Percentiles rank a stretch among this genome's conserved stretches.
Evolutionary conservation across 2,797 vertebrate species (phyloP).

Genomic region (Sardinella longiceps): DNA sequence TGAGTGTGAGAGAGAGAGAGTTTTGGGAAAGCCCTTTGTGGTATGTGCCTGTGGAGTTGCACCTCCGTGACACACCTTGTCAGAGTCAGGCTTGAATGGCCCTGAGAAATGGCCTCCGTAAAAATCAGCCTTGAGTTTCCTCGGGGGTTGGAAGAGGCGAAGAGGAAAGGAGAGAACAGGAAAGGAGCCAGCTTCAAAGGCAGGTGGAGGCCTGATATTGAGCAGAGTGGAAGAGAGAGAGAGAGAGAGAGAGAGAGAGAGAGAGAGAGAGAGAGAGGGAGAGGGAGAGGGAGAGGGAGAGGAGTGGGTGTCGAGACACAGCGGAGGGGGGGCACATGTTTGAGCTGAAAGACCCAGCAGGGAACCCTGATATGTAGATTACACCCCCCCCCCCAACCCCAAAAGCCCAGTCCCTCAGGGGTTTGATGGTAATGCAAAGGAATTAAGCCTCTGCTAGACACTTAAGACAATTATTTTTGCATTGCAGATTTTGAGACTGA

Average conservation of each 20-base stretch:
- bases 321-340: slow-evolving; percentile 55
- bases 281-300: background rate
- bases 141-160: background rate
- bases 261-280: background rate
- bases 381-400: slow-evolving; percentile 59
- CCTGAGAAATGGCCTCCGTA: background rate
- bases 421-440: slow-evolving; percentile 56
- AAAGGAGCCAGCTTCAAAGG: background rate
- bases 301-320: background rate
- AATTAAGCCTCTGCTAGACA: slow-evolving; percentile 49
- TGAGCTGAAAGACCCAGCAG: slow-evolving; percentile 67
- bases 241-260: background rate
- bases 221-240: background rate
- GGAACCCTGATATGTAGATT: slow-evolving; percentile 71
- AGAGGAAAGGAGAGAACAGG: background rate
- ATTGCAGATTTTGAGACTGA: slow-evolving; percentile 2
- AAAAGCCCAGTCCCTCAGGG: slow-evolving; percentile 30
- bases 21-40: background rate
- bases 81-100: slow-evolving; percentile 15
- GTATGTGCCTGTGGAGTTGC: slow-evolving; percentile 13
- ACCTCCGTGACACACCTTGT: slow-evolving; percentile 15
- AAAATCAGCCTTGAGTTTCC: slow-evolving; percentile 19
- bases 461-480: slow-evolving; percentile 49
- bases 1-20: background rate
- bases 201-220: background rate